Evolutionary conservation across 1,140 invertebrate genomes (phyloP).

Genomic region (Drosophila sechellia): DNA sequence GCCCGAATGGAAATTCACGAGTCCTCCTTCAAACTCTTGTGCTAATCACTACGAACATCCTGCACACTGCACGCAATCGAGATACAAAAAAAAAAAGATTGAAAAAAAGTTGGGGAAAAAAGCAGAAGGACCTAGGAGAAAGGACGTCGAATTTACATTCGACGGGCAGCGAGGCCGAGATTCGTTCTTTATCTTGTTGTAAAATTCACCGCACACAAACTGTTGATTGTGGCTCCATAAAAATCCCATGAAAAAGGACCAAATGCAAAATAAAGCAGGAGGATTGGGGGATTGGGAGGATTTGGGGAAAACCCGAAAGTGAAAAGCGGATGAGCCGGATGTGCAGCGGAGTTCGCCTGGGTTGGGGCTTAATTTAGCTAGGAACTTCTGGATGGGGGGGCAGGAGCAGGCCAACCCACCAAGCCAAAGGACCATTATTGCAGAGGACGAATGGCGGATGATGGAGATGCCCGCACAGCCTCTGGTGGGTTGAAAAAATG

Average conservation of each 20-base stretch:
- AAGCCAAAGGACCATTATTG: conserved; percentile 24
- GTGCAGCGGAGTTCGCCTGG: conserved; percentile 46
- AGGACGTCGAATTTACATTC: conserved; percentile 46
- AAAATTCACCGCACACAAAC: conserved; percentile 84
- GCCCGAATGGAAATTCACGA: not conserved
- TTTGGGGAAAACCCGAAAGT: conserved; percentile 51
- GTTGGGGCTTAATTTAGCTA: conserved; percentile 74
- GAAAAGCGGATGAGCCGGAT: conserved; percentile 70
- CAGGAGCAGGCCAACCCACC: not conserved
- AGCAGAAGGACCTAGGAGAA: conserved; percentile 17
- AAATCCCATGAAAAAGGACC: conserved; percentile 78
- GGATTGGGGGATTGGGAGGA: conserved; percentile 4
- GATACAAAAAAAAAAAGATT: not conserved
- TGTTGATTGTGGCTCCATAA: conserved; percentile 84
- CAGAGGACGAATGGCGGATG: conserved; percentile 4
- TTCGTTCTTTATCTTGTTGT: conserved; percentile 81
- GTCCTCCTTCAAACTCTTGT: conserved; percentile 25
- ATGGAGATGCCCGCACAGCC: conserved; percentile 17
- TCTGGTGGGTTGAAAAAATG: conserved; percentile 57
- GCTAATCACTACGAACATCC: conserved; percentile 27
- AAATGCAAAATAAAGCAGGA: conserved; percentile 12
- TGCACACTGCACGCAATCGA: conserved; percentile 18
- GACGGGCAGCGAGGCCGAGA: conserved; percentile 35
- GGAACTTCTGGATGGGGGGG: conserved; percentile 44
- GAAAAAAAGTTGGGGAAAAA: conserved; percentile 12